Conservation (phyloP, 2,888 invertebrate species). For the Mythimna vitellina region DNA sequence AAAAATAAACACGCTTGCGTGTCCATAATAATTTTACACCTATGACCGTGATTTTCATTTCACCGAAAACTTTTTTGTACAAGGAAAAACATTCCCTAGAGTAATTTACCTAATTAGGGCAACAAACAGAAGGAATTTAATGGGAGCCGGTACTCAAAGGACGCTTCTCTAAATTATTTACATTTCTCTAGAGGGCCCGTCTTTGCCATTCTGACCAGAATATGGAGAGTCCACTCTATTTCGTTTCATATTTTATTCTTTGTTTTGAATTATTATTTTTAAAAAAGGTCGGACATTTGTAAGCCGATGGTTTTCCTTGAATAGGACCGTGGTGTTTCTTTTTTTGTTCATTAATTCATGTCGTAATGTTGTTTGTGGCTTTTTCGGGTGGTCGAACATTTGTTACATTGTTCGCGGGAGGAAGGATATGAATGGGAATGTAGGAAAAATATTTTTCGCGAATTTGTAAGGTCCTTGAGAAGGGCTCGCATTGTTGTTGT, state of each 20-base stretch:
- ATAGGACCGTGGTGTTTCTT: slow-evolving; percentile 51
- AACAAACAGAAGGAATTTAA: slow-evolving; percentile 84
- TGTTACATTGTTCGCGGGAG: slow-evolving; percentile 47
- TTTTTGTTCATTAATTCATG: slow-evolving; percentile 60
- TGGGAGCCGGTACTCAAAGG: slow-evolving; percentile 78
- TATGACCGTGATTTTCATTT: slow-evolving; percentile 59
- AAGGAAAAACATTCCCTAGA: slow-evolving; percentile 72
- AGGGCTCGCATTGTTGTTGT: slow-evolving; percentile 7
- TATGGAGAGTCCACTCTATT: slow-evolving; percentile 61
- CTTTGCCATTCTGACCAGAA: slow-evolving; percentile 74
- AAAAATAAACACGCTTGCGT: slow-evolving; percentile 46
- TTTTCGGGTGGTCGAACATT: slow-evolving; percentile 57
- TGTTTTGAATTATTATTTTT: slow-evolving; percentile 57
- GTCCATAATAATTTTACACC: slow-evolving; percentile 58
- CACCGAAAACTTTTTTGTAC: slow-evolving; percentile 66
- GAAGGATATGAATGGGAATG: slow-evolving; percentile 34
- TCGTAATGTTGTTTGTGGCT: slow-evolving; percentile 58
- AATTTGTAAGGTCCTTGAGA: slow-evolving; percentile 19
- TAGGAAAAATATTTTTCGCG: slow-evolving; percentile 24
- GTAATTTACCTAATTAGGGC: slow-evolving; percentile 83
- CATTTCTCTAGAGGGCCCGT: slow-evolving; percentile 77
- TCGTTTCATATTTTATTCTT: slow-evolving; percentile 46
- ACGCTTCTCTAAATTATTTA: slow-evolving; percentile 81
- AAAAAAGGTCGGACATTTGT: slow-evolving; percentile 52
- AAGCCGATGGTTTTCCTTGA: slow-evolving; percentile 52